Percentiles rank a stretch among this genome's conserved stretches.
These are phyloP conservation scores for Chroicocephalus ridibundus DNA, from an alignment of 2,113 vertebrate genomes.

Conservation along the genomic window DNA sequence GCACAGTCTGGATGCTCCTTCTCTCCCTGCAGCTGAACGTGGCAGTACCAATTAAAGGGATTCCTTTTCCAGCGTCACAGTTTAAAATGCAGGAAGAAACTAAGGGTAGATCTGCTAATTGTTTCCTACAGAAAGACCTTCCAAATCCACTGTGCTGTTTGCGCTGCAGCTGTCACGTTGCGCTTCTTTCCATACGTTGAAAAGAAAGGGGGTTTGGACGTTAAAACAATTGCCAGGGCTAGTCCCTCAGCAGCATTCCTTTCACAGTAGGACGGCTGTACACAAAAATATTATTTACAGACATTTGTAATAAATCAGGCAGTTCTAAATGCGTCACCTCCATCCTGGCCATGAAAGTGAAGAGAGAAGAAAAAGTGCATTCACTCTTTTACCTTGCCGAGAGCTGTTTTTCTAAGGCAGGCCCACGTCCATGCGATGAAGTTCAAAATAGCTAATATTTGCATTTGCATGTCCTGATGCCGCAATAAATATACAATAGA, in stretches of 20 bases:
- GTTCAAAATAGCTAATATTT: slow-evolving; percentile 68
- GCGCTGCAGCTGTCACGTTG: background rate
- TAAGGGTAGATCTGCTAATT: background rate
- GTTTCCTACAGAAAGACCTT: background rate
- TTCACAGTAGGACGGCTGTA: slow-evolving; percentile 49
- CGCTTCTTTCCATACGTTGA: background rate
- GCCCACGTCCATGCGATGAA: slow-evolving; percentile 3
- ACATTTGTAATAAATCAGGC: slow-evolving; percentile 64
- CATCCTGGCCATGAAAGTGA: slow-evolving; percentile 17
- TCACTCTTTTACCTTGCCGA: slow-evolving; percentile 30
- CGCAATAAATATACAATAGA: slow-evolving; percentile 39
- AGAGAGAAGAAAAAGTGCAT: slow-evolving; percentile 50
- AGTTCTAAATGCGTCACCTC: slow-evolving; percentile 47
- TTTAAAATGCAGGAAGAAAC: background rate
- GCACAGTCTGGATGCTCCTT: slow-evolving; percentile 19
- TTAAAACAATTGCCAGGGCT: background rate
- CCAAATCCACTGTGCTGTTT: background rate
- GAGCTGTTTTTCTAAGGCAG: slow-evolving; percentile 52
- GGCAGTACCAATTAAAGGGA: slow-evolving; percentile 37
- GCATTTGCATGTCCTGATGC: slow-evolving; percentile 47
- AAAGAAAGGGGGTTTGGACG: background rate
- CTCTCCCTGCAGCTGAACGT: background rate
- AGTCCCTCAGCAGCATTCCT: background rate
- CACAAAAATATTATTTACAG: slow-evolving; percentile 69
- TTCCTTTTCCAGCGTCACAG: background rate